Evolutionary conservation across 2,113 vertebrate genomes (phyloP), one percentile per base, ranked within the genome.

Genomic region (Neodontobutis hainanensis): DNA sequence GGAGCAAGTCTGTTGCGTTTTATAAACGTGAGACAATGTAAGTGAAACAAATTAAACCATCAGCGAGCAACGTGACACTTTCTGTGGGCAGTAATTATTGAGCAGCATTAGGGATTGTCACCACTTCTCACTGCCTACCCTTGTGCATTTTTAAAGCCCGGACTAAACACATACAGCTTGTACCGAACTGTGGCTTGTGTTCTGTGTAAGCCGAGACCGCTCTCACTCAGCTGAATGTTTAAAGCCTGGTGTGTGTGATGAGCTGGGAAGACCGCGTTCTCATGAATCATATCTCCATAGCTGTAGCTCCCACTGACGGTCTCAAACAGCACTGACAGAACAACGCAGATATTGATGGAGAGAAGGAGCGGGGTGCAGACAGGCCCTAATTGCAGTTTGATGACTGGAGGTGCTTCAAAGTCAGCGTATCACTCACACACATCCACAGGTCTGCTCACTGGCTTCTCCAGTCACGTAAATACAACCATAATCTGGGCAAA

Each of bases 251-350:
- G 68, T 69, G 69, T 63, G 66, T 61, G 75, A 84, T 73, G 76
- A 66, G 70, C 76, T 9, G 45, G 65, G 45, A 83, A 82, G 78
- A 63, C 48, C 1, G 75, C 10, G 62, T 70, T 74, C 77, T 79
- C 76, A 87, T 85, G 77, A 86, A 87, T 89, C 86, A 81, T 75
- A 73, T 89, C 77, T 88, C 74, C 81, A 81, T 88, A 84, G 67
- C 75, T 70, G 78, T 68, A 65, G 78, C 85, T 87, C 78, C 77
- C 73, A 46, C 84, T 83, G 87, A 77, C 80, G 72, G 67, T 42
- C 75, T 68, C 70, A 74, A 83, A 85, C 73, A 46, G 70, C 59
- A 64, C 80, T 74, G 85, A 82, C 81, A 84, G 84, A 80, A 76
- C 66, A 4, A 55, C 51, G 78, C 83, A 84, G 80, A 85, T 73